Evolutionary conservation across 1,140 invertebrate genomes (phyloP).

Genomic region (Hyles euphorbiae): DNA sequence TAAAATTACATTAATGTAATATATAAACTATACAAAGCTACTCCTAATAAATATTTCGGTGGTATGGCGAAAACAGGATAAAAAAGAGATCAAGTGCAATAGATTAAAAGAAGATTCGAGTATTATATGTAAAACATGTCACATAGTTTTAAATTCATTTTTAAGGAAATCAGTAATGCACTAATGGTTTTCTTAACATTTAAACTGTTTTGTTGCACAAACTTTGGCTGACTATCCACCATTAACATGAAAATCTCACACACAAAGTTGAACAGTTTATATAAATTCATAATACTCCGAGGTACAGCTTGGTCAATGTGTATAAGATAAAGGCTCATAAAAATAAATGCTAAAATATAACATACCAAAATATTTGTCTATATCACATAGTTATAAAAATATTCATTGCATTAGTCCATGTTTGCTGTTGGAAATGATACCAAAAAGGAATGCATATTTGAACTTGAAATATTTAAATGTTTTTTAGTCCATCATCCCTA

Average conservation of each 20-base stretch:
- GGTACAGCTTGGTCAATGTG: slow-evolving; percentile 23
- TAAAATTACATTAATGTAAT: too few species aligned
- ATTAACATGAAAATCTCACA: background rate
- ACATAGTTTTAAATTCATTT: too few species aligned
- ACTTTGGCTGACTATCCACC: background rate
- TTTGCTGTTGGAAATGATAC: background rate
- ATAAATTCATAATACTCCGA: slow-evolving; percentile 23
- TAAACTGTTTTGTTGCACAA: too few species aligned
- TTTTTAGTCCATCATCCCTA: slow-evolving; percentile 35
- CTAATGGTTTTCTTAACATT: too few species aligned
- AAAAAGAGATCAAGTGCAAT: too few species aligned
- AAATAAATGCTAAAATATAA: slow-evolving; percentile 25
- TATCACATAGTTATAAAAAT: slow-evolving; percentile 26
- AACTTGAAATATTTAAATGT: slow-evolving; percentile 11
- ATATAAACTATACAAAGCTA: too few species aligned
- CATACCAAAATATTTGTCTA: slow-evolving; percentile 21
- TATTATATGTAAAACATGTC: too few species aligned
- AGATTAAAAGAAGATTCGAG: too few species aligned
- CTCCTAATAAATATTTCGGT: too few species aligned
- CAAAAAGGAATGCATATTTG: slow-evolving; percentile 7
- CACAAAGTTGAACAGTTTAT: slow-evolving; percentile 2
- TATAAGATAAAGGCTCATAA: slow-evolving; percentile 22
- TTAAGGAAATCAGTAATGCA: too few species aligned
- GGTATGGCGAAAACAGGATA: too few species aligned
- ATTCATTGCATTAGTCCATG: background rate